Base-by-base conservation (phyloP, 2,113 vertebrate species). In the Epinephelus lanceolatus region DNA sequence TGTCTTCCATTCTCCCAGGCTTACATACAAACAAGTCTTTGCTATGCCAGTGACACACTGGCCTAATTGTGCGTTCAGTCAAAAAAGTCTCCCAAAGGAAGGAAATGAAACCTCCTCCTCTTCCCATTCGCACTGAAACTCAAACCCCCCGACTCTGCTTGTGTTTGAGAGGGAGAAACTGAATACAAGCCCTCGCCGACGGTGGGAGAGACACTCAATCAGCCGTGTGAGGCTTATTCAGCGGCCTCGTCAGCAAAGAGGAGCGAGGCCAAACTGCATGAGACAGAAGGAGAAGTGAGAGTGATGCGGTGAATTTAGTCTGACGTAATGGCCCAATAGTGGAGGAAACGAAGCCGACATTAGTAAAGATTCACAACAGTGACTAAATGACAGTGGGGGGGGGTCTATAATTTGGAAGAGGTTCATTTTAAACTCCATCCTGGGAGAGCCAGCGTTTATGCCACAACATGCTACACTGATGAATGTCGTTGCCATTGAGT, bases 401-500 rank as follows among this genome's bases (percentile, higher is more conserved):
- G 71, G 25, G 57, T 51, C 59, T 17, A 81, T 37, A 18, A 62
- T 68, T 75, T 47, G 2, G 75, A 72, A 42, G 57, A 74, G 71
- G 62, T 63, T 78, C 23, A 37, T 30, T 71, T 81, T 73, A 33
- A 76, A 68, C 71, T 75, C 71, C n/a, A 19, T 63, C 25, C 30
- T 70, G 18, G 56, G 72, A 60, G 65, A 77, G 74, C 75, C 53
- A 69, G 23, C 18, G 71, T 45, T 81, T 52, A 85, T 47, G 81
- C 77, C 56, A 81, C 63, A 47, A 49, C 27, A 91, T 91, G 78
- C 90, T 76, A 79, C 19, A 52, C 60, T 70, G 85, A 88, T 86
- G 83, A 87, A 86, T 55, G 60, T 62, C 60, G 18, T 92, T 93
- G 91, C 90, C 86, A 47, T 80, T 86, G 86, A 90, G 88, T 89